Evolutionary conservation across 1,140 invertebrate species (phyloP), one percentile per base, ranked within the genome.

Genomic region (Idris sp.): DNA sequence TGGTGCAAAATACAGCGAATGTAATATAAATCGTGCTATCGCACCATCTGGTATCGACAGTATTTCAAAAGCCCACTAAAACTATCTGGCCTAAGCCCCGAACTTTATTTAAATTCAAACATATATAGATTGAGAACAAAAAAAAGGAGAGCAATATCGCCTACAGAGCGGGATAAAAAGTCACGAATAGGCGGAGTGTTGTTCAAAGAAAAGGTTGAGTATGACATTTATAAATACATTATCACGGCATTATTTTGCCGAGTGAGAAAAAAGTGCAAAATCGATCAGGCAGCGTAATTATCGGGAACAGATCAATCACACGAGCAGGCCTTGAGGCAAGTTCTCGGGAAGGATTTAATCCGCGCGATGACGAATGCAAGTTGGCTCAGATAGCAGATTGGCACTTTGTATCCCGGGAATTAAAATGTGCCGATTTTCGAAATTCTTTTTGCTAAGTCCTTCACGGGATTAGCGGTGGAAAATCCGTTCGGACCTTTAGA

Each of bases 221-320:
- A 56, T 48, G 41, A 56, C 62, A 38, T 61, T 67, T 74, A 74
- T 67, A 74, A 67, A 61, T 67, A 61, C 61, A 67, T 74, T 74
- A 74, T 18, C 14, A 11, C 48, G 49, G 38, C 35, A 56, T 74
- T 67, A 74, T 74, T 74, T 74, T 28, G 62, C 44, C 13, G 2
- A 16, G 41, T 14, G 38, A 25, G 41, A 67, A 67, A 67, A 74
- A 67, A 31, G n/a, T n/a, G n/a, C n/a, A n/a, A 18, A 31, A 5
- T 9, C 58, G 40, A 71, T 59, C 43, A 76, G 43, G 25, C 8
- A 19, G 11, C 67, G 77, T 83, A 84, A 84, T 85, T 84, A 84
- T 81, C 81, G 83, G 77, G 78, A 84, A 84, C 75, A 76, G 72
- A 85, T 85, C 83, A 84, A 84, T 84, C 81, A 80, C n/a, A n/a